These are phyloP conservation scores for Zosterops borbonicus DNA, from an alignment of 2,113 vertebrate genomes.

Conservation along the genomic window DNA sequence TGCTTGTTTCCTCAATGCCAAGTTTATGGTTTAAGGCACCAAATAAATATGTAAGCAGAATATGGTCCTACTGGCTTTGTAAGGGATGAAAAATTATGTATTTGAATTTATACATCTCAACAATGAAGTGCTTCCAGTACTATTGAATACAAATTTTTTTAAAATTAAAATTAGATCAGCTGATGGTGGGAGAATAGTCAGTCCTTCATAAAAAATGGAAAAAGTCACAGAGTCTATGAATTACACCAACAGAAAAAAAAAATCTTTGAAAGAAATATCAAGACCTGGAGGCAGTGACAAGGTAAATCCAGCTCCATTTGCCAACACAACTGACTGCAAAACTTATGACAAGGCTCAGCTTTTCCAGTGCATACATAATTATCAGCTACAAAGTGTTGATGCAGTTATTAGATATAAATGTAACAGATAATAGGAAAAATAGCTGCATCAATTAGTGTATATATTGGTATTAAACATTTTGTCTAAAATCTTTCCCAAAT, in stretches of 20 bases:
- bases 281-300: neutral
- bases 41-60: neutral
- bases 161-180: neutral
- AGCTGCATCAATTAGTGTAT: fast-evolving
- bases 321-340: neutral
- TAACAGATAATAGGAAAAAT: neutral
- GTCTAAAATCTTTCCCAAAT: neutral
- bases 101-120: neutral
- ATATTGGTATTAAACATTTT: neutral
- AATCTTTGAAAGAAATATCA: neutral
- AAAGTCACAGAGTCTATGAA: neutral
- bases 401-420: neutral
- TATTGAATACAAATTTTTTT: neutral
- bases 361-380: neutral
- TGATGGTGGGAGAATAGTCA: neutral
- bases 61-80: neutral
- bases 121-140: neutral
- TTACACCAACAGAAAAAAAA: neutral
- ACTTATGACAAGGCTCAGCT: neutral
- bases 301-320: neutral
- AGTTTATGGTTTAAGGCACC: neutral
- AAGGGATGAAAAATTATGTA: neutral
- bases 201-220: neutral
- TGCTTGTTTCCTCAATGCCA: neutral
- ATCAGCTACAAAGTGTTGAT: neutral